Conservation (phyloP, 2,888 invertebrate species). For the Mesopsocus fuscifrons region DNA sequence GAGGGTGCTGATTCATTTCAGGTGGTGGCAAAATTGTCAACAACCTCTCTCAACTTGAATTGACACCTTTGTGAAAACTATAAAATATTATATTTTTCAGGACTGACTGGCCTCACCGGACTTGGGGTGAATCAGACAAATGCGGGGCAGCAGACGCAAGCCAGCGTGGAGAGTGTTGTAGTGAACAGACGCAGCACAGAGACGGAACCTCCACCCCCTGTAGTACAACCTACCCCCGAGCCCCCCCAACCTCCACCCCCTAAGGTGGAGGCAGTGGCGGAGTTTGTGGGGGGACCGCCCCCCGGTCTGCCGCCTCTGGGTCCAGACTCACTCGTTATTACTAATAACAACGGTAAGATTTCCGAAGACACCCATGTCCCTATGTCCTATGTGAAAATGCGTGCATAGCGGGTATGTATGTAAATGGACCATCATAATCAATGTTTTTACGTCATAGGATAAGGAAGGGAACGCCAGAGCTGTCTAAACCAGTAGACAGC, state of each 20-base stretch:
- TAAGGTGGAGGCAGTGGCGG: neutral
- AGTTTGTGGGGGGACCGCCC: slow-evolving; percentile 3
- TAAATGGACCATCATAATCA: no score
- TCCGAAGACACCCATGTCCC: no score
- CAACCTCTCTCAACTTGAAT: no score
- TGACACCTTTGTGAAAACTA: no score
- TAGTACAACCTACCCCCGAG: neutral
- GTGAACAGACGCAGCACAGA: neutral
- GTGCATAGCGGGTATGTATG: no score
- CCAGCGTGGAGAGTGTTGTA: neutral
- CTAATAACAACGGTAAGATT: slow-evolving; percentile 8
- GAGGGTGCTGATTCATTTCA: no score
- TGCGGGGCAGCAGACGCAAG: neutral
- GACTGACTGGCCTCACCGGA: slow-evolving; percentile 15
- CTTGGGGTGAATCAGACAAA: slow-evolving; percentile 10
- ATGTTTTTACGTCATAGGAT: no score
- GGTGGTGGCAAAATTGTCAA: no score
- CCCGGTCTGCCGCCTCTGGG: slow-evolving; percentile 6
- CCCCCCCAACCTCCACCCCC: neutral
- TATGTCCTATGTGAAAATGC: no score
- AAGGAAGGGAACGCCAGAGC: neutral
- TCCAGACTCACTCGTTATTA: slow-evolving; percentile 5
- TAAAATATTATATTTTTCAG: no score
- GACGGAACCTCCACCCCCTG: neutral
- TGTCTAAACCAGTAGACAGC: no score